phyloP scores from a whole-genome alignment of 2,797 vertebrate genomes.

The Coluber constrictor region DNA sequence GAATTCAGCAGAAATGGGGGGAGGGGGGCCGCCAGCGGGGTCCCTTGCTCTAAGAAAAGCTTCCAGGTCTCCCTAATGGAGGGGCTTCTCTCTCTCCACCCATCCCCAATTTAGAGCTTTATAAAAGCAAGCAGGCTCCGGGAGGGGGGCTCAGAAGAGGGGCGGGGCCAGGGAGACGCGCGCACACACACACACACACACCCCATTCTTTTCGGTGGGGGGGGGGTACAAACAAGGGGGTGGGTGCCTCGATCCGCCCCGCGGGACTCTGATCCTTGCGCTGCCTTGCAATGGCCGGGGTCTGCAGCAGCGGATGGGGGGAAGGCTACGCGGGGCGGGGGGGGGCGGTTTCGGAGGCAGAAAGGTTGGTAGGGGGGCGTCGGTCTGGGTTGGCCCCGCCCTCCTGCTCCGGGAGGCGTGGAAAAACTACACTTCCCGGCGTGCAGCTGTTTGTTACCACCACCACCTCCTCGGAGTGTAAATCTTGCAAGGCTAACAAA shows the following conservation, averaged over 20 bases:
- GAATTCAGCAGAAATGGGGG: not conserved
- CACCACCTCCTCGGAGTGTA: not conserved
- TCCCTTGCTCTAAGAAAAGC: not conserved
- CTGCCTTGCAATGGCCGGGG: no score
- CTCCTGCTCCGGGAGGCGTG: not conserved
- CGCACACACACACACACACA: no score
- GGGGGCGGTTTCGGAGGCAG: no score
- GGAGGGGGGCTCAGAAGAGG: not conserved
- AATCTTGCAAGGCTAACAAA: constrained; percentile 34
- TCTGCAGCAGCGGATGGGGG: no score
- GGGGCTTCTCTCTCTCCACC: not conserved
- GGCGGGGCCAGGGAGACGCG: no score
- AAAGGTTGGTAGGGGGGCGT: not conserved
- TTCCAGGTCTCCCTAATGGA: not conserved
- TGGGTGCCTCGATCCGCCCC: no score
- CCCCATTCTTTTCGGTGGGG: no score
- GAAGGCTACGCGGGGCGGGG: no score
- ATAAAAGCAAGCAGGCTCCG: not conserved
- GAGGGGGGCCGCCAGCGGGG: not conserved
- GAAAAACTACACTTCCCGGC: constrained; percentile 14
- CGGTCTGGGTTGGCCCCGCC: not conserved
- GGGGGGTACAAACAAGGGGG: no score
- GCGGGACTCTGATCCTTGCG: no score
- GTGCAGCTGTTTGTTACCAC: not conserved
- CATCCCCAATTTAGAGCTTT: not conserved